phyloP scores from a whole-genome alignment of 2,888 invertebrate genomes.

The Sympetrum striolatum region DNA sequence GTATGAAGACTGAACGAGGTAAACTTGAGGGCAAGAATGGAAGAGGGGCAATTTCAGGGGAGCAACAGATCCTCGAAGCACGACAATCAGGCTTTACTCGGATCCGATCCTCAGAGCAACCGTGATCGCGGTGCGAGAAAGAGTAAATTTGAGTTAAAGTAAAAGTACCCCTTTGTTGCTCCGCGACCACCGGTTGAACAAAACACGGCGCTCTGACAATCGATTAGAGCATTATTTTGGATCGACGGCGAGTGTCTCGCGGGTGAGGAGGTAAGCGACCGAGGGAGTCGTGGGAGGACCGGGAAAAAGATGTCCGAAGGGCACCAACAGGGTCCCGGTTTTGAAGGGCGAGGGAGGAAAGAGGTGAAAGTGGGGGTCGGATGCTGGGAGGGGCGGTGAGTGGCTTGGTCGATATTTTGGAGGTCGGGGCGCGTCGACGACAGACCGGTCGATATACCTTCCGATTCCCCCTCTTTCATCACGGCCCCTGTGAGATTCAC shows the following conservation, averaged over 20 bases:
- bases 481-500: neutral
- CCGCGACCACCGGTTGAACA: neutral
- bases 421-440: slow-evolving; percentile 27
- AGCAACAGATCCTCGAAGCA: no score
- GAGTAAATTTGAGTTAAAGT: no score
- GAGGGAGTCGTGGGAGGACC: neutral
- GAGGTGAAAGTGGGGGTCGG: neutral
- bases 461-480: neutral
- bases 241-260: neutral
- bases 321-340: neutral
- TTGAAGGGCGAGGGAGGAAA: neutral
- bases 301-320: neutral
- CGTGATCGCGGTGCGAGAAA: no score
- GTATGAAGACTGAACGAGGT: no score
- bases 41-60: no score
- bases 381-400: neutral
- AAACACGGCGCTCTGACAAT: no score
- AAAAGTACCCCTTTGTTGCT: neutral
- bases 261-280: neutral
- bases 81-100: no score
- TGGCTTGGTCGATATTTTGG: slow-evolving; percentile 29
- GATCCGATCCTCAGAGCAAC: no score
- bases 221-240: no score
- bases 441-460: slow-evolving; percentile 20
- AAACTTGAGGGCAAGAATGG: no score